Percentiles rank a stretch among this genome's conserved stretches.
These are phyloP conservation scores for Vultur gryphus DNA, from an alignment of 2,797 vertebrate species.

Conservation along the genomic window DNA sequence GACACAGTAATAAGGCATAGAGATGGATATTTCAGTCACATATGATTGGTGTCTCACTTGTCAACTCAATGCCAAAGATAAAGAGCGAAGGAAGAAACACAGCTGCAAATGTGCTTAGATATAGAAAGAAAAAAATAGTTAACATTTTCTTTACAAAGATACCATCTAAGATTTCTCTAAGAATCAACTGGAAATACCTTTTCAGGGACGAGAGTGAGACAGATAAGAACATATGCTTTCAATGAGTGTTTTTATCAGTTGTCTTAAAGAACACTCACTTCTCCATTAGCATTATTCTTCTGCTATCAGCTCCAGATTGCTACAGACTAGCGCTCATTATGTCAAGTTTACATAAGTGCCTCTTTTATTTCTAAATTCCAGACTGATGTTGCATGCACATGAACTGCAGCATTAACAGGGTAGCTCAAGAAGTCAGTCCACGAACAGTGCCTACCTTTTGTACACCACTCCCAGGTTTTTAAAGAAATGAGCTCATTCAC, in stretches of 20 bases:
- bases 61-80: background rate
- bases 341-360: background rate
- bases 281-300: slow-evolving; percentile 20
- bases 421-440: background rate
- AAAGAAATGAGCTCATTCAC: background rate
- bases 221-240: slow-evolving; percentile 18
- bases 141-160: slow-evolving; percentile 4
- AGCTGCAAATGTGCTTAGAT: background rate
- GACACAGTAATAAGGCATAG: background rate
- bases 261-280: background rate
- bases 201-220: background rate
- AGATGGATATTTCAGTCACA: slow-evolving; percentile 21
- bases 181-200: background rate
- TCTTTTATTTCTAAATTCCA: slow-evolving; percentile 26
- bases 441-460: background rate
- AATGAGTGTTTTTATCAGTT: background rate
- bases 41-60: slow-evolving; percentile 8
- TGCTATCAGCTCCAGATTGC: background rate
- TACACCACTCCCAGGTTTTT: background rate
- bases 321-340: background rate
- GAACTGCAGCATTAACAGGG: background rate
- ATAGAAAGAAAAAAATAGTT: background rate
- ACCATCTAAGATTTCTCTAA: background rate
- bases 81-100: background rate
- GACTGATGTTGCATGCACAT: background rate